phyloP scores from a whole-genome alignment of 2,797 vertebrate genomes.

The Coregonus suidteri region DNA sequence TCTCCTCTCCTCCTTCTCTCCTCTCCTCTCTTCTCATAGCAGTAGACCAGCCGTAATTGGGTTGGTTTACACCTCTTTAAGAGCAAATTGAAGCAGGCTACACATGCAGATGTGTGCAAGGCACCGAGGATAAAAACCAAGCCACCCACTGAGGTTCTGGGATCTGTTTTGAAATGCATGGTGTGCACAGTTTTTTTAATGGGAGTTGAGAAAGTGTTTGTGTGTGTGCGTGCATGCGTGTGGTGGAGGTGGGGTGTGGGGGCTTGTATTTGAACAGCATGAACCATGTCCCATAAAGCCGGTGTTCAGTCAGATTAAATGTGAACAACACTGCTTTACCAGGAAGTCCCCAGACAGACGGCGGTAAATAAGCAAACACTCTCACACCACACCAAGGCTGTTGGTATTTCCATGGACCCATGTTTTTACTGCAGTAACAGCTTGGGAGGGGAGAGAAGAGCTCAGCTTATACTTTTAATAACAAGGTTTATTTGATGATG shows the following conservation, averaged over 20 bases:
- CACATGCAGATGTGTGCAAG: slow-evolving; percentile 16
- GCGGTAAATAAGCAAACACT: slow-evolving; percentile 31
- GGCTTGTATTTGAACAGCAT: slow-evolving; percentile 43
- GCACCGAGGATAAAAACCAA: slow-evolving; percentile 33
- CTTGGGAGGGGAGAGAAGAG: slow-evolving; percentile 1
- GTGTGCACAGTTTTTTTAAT: too few species aligned
- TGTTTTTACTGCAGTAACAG: slow-evolving; percentile 19
- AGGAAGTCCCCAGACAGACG: slow-evolving; percentile 34
- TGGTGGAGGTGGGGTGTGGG: neutral
- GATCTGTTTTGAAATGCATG: slow-evolving; percentile 31
- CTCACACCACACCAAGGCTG: slow-evolving; percentile 1
- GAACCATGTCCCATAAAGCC: slow-evolving; percentile 41
- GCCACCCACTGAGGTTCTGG: slow-evolving; percentile 13
- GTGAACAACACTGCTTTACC: slow-evolving; percentile 26
- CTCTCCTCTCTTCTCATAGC: slow-evolving; percentile 14
- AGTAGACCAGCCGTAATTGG: slow-evolving; percentile 50
- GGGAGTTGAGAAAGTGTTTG: too few species aligned
- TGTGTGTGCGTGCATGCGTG: too few species aligned
- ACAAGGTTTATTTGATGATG: slow-evolving; percentile 9
- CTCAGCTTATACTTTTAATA: slow-evolving; percentile 6
- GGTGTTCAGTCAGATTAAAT: slow-evolving; percentile 27
- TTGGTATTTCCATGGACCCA: slow-evolving; percentile 24
- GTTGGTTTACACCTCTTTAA: slow-evolving; percentile 56
- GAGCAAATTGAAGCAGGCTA: slow-evolving; percentile 45
- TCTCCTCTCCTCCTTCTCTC: slow-evolving; percentile 16